Conservation (phyloP, 2,888 invertebrate genomes). For the Macrophya alboannulata region DNA sequence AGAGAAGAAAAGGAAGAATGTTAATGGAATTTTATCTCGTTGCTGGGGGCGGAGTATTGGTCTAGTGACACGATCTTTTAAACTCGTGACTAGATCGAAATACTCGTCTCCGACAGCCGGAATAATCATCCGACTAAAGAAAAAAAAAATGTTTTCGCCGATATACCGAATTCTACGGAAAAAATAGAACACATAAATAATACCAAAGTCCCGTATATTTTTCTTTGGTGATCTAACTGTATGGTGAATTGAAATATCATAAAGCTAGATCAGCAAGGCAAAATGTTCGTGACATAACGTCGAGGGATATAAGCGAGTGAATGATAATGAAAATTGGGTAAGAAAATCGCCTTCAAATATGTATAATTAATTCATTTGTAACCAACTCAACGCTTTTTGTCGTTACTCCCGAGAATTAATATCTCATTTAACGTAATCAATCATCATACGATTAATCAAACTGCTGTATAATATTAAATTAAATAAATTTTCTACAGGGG, state of each 20-base stretch:
- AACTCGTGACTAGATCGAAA: constrained; percentile 80
- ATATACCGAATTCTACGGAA: not conserved
- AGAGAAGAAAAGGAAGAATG: not conserved
- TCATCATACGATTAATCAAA: not conserved
- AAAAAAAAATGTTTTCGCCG: constrained; percentile 11
- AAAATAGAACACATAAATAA: not conserved
- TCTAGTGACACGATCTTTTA: constrained; percentile 74
- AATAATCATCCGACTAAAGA: constrained; percentile 51
- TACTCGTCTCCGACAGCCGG: constrained; percentile 76
- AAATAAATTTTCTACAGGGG: not conserved
- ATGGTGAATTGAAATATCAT: constrained; percentile 77
- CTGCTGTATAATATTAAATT: not conserved
- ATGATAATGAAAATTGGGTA: not conserved
- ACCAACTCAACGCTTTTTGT: not conserved
- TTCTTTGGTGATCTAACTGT: constrained; percentile 84
- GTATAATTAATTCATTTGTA: not conserved
- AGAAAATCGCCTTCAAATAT: not conserved
- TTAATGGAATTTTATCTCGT: constrained; percentile 59
- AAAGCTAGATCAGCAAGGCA: constrained; percentile 80
- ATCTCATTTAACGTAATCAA: not conserved
- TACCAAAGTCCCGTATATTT: constrained; percentile 71
- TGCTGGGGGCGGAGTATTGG: constrained; percentile 73
- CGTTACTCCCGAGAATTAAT: not conserved
- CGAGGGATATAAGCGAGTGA: constrained; percentile 57
- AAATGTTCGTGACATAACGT: constrained; percentile 70